These are phyloP conservation scores for Drosophila athabasca DNA, from an alignment of 1,140 invertebrate genomes.

Conservation along the genomic window DNA sequence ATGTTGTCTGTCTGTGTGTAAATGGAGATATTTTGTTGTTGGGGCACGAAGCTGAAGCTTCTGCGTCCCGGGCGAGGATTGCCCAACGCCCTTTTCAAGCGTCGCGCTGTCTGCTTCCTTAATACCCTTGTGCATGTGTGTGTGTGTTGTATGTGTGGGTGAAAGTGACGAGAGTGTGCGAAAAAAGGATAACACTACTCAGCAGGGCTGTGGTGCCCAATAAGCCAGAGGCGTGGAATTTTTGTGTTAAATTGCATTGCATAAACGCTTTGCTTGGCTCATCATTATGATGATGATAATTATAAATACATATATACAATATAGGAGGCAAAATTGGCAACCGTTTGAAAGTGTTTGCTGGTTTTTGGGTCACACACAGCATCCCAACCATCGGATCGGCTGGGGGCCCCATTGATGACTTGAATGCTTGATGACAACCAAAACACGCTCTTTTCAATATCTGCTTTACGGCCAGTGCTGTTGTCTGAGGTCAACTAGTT, in stretches of 20 bases:
- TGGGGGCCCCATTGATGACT: constrained; percentile 20
- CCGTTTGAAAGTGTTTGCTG: not conserved
- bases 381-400: not conserved
- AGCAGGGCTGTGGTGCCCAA: constrained; percentile 4
- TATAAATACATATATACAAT: constrained; percentile 29
- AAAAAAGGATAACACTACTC: constrained; percentile 64
- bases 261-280: constrained; percentile 52
- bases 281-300: constrained; percentile 37
- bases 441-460: constrained; percentile 50
- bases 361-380: constrained; percentile 9
- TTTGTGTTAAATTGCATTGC: constrained; percentile 26
- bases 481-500: constrained; percentile 71
- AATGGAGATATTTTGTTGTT: too few relatives aligned
- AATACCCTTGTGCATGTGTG: constrained; percentile 27
- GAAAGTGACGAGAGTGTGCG: constrained; percentile 67
- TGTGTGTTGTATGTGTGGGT: constrained; percentile 38
- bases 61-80: constrained; percentile 37
- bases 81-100: constrained; percentile 75
- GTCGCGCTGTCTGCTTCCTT: constrained; percentile 73
- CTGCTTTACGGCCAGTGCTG: constrained; percentile 18
- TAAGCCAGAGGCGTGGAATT: too few relatives aligned
- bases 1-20: not conserved
- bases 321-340: constrained; percentile 26
- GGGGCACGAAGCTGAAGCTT: constrained; percentile 1
- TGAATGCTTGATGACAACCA: constrained; percentile 26